Conservation (phyloP, 2,113 vertebrate species). For the Equus przewalskii region DNA sequence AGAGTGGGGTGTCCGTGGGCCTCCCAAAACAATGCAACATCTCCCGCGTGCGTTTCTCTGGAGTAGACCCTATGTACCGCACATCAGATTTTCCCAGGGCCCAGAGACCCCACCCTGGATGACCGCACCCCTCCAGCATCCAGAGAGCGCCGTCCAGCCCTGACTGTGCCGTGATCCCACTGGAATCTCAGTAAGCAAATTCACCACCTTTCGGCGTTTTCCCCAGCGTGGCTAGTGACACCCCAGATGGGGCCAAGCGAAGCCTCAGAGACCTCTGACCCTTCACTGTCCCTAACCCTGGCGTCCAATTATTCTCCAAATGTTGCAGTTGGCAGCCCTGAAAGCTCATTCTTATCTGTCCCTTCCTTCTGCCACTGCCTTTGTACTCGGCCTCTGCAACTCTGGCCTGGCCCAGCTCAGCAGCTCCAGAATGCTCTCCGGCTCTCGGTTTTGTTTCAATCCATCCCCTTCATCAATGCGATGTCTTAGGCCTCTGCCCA, state of each 20-base stretch:
- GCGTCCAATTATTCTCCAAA: neutral
- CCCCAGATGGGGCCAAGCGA: neutral
- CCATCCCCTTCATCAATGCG: fast-evolving
- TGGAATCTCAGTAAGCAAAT: neutral
- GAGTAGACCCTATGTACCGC: fast-evolving
- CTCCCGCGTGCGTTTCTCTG: neutral
- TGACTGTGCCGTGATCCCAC: neutral
- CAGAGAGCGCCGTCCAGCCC: neutral
- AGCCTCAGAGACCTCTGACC: neutral
- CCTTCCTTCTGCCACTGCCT: too few species aligned
- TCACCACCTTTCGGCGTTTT: neutral
- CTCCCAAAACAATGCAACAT: fast-evolving
- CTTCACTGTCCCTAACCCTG: neutral
- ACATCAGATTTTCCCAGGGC: neutral
- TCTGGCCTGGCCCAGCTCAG: neutral
- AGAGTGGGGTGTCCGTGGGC: neutral
- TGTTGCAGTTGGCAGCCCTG: neutral
- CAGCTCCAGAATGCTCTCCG: fast-evolving
- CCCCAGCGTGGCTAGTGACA: too few species aligned
- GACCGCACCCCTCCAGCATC: neutral
- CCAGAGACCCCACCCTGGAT: neutral
- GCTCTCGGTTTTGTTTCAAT: neutral
- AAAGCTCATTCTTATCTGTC: too few species aligned
- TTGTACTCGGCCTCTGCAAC: neutral
- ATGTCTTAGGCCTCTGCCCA: too few species aligned